Percentiles rank a stretch among this genome's conserved stretches.
These are phyloP conservation scores for Tipula helvola DNA, from an alignment of 2,888 invertebrate genomes.

Conservation along the genomic window DNA sequence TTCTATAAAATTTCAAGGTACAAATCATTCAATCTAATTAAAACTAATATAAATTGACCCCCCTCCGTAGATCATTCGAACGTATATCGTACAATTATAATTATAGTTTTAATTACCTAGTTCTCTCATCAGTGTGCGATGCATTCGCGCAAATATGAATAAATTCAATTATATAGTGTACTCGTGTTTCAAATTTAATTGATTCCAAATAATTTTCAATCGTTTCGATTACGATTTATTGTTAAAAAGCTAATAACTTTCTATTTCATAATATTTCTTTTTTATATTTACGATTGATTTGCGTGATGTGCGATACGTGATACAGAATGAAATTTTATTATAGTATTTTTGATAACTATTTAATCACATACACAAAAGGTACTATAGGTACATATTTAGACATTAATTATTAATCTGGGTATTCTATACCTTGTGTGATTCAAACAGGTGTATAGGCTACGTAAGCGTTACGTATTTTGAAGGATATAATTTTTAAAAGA, in stretches of 20 bases:
- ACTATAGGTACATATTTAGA: too few species aligned
- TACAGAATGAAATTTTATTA: too few species aligned
- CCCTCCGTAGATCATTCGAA: not conserved
- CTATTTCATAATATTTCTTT: not conserved
- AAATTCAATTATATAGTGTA: not conserved
- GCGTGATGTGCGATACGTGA: too few species aligned
- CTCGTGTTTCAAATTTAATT: not conserved
- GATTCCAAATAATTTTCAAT: not conserved
- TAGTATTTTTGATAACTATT: too few species aligned
- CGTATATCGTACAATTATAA: not conserved
- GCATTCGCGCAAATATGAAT: too few species aligned
- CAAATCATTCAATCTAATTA: not conserved
- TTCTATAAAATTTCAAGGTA: not conserved
- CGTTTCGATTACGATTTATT: not conserved
- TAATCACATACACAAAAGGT: too few species aligned
- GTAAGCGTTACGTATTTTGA: too few species aligned
- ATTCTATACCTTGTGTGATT: too few species aligned
- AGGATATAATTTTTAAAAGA: too few species aligned
- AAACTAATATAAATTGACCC: not conserved
- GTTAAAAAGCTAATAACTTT: not conserved
- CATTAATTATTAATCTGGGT: too few species aligned
- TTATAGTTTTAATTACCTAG: not conserved
- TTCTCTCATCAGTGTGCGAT: not conserved
- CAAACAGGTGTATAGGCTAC: too few species aligned
- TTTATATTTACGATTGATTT: too few species aligned